A percentile compares a stretch with the other conserved stretches of the same genome.
These are phyloP conservation scores for Ectobius pallidus DNA, from an alignment of 2,888 invertebrate genomes.

Conservation along the genomic window DNA sequence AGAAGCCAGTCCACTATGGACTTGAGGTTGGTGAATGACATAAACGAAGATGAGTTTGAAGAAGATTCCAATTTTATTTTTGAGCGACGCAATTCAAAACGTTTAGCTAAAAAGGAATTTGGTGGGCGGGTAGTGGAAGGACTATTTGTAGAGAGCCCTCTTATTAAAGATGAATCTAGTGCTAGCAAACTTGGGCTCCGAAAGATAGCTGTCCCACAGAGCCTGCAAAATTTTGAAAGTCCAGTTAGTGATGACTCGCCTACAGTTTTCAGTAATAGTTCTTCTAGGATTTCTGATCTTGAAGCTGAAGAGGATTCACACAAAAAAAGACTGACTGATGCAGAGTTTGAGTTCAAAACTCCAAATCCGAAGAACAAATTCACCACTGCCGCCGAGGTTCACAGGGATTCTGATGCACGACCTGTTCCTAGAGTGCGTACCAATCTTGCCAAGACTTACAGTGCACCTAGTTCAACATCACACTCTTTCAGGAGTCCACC, in stretches of 20 bases:
- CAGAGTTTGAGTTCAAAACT: neutral
- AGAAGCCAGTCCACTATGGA: slow-evolving; percentile 1
- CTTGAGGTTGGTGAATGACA: neutral
- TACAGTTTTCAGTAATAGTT: neutral
- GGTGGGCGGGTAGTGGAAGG: slow-evolving; percentile 48
- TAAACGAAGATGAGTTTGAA: slow-evolving; percentile 41
- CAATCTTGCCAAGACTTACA: neutral
- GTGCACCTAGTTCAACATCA: neutral
- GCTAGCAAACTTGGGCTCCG: neutral
- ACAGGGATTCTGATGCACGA: neutral
- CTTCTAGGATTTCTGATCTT: neutral
- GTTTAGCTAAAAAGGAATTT: slow-evolving; percentile 42
- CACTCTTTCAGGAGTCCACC: slow-evolving; percentile 5
- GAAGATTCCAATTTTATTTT: slow-evolving; percentile 37
- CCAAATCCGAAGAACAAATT: neutral
- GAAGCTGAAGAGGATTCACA: neutral
- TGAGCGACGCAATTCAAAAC: slow-evolving; percentile 41
- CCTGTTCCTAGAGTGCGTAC: slow-evolving; percentile 15
- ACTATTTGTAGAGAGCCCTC: slow-evolving; percentile 48
- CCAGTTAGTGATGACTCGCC: neutral
- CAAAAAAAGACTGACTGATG: neutral
- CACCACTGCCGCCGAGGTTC: neutral
- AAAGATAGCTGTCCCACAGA: slow-evolving; percentile 33
- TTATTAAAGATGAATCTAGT: slow-evolving; percentile 36
- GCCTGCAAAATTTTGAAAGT: slow-evolving; percentile 4